Evolutionary conservation across 64 coral and sea anemone species (phyloP), one percentile per base, ranked within the genome.

Genomic region (Astreopora myriophthalma): DNA sequence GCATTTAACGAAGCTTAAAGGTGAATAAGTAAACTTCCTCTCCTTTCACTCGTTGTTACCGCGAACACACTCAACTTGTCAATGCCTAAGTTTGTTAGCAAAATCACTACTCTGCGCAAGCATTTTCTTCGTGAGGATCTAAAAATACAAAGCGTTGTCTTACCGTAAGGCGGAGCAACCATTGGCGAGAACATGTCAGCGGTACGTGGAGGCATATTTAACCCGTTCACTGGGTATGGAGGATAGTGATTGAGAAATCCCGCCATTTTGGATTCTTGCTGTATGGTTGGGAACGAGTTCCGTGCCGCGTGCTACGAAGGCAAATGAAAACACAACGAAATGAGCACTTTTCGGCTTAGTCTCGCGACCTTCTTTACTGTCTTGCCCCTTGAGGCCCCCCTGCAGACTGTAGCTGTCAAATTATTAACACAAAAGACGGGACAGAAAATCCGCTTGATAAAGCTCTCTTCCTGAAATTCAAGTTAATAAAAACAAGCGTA

Each of bases 191-290:
- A 97, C 95, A 97, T 94, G 39, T 97, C 95, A 4, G 87, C 71
- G 72, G 82, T 85, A 64, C 95, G 79, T 12, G 95, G 95, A 73
- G 86, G 91, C 88, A 94, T 90, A 68, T 97, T 96, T 1, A 96
- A 71, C 17, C 91, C 91, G 23, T 92, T 92, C 2, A 97, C 80
- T 8, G 95, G 86, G 69, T 93, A 97, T 0, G 91, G 86, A 42
- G 95, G 92, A 72, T 97, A 97, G 62, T 97, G 91, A 68, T 97
- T 97, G 9, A 97, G 74, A 90, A 97, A 97, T 34, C 95, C 95
- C 37, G 95, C 95, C 95, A 97, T 97, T 26, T 89, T 90, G 32
- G 34, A 80, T 79, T 91, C 75, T 82, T 61, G 39, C 7, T 92
- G 80, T 34, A 70, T 69, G 48, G 8, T 73, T 40, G 65, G 22